Conservation (phyloP, 2,888 invertebrate species). For the Pristionchus maxplancki region DNA sequence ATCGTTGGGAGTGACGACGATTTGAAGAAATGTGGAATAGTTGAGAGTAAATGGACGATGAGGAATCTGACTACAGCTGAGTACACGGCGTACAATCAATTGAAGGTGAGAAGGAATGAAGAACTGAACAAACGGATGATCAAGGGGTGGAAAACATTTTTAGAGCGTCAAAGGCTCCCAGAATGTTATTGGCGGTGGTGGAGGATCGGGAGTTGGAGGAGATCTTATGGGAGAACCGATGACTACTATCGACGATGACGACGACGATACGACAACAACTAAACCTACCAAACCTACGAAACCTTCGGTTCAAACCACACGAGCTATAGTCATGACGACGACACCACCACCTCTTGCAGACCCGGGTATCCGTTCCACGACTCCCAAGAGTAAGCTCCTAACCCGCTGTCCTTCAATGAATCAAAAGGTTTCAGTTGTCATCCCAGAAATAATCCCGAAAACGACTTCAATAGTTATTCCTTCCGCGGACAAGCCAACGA, state of each 20-base stretch:
- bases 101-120: background rate
- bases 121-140: background rate
- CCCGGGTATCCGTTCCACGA: too few species aligned
- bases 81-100: constrained; percentile 26
- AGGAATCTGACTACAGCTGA: constrained; percentile 36
- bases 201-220: constrained; percentile 28
- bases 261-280: background rate
- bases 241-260: too few species aligned
- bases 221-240: background rate
- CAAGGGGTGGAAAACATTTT: too few species aligned
- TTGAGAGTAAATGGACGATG: background rate
- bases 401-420: too few species aligned
- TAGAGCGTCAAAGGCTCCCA: background rate
- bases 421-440: background rate
- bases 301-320: background rate
- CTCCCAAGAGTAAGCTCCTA: background rate
- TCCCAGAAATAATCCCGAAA: too few species aligned
- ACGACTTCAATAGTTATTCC: background rate
- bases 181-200: constrained; percentile 26
- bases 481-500: too few species aligned
- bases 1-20: background rate
- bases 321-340: background rate
- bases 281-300: background rate
- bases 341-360: background rate
- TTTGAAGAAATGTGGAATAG: background rate